These are phyloP conservation scores for Eilema depressum DNA, from an alignment of 2,888 invertebrate species.

Conservation along the genomic window DNA sequence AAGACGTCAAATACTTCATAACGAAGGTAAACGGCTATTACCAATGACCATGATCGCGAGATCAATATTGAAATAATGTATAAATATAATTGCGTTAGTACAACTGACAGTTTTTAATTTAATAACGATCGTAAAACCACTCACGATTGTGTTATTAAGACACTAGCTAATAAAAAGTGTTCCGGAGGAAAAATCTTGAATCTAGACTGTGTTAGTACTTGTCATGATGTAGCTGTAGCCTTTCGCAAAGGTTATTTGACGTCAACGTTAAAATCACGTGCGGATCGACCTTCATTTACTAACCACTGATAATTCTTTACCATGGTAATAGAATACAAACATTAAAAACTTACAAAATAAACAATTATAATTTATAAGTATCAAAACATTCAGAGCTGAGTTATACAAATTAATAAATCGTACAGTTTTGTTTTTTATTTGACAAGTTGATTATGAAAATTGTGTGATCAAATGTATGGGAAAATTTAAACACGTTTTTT, in stretches of 20 bases:
- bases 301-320: constrained; percentile 34
- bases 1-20: constrained; percentile 15
- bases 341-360: constrained; percentile 21
- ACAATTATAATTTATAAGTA: background rate
- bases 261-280: constrained; percentile 69
- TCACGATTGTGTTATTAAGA: constrained; percentile 4
- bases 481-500: background rate
- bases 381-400: background rate
- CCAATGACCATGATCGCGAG: constrained; percentile 45
- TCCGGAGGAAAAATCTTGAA: constrained; percentile 10
- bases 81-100: background rate
- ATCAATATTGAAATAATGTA: constrained; percentile 22
- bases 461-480: background rate
- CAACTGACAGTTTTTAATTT: background rate
- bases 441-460: background rate
- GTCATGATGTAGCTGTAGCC: constrained; percentile 40
- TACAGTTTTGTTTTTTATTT: background rate
- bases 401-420: background rate
- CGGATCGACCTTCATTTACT: constrained; percentile 60
- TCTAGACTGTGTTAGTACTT: constrained; percentile 18
- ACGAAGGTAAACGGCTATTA: constrained; percentile 43
- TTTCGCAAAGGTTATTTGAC: constrained; percentile 62
- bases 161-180: constrained; percentile 5
- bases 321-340: constrained; percentile 16
- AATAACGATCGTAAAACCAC: background rate